phyloP scores from a whole-genome alignment of 1,140 invertebrate genomes.

The Cryptotermes secundus region DNA sequence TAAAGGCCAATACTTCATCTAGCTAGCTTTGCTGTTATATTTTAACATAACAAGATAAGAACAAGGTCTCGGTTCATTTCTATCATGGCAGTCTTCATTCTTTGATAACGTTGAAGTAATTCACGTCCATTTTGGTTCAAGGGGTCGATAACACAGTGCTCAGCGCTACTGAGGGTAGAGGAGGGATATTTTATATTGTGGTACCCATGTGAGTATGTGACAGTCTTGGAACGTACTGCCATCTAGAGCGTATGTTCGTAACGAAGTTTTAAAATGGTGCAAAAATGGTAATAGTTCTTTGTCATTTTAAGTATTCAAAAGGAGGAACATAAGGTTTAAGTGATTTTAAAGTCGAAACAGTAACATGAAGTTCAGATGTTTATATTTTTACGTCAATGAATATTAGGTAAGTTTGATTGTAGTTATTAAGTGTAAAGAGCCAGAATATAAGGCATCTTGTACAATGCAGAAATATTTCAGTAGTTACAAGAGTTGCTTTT shows the following conservation, averaged over 20 bases:
- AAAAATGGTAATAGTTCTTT: background rate
- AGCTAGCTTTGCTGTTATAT: too few relatives aligned
- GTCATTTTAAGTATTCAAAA: background rate
- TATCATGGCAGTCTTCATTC: too few relatives aligned
- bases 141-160: too few relatives aligned
- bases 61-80: too few relatives aligned
- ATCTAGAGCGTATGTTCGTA: background rate
- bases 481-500: too few relatives aligned
- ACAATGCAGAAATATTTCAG: too few relatives aligned
- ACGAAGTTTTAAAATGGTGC: background rate
- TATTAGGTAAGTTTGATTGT: background rate
- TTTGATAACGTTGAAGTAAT: too few relatives aligned
- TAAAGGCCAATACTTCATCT: too few relatives aligned
- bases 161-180: too few relatives aligned
- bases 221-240: background rate
- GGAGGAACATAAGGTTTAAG: background rate
- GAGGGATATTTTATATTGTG: background rate
- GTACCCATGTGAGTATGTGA: background rate
- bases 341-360: background rate
- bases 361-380: background rate
- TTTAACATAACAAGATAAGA: too few relatives aligned
- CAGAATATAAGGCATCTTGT: too few relatives aligned
- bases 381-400: background rate
- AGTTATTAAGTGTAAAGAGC: background rate
- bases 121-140: too few relatives aligned